These are phyloP conservation scores for Aphodius granarius DNA, from an alignment of 2,888 invertebrate genomes.

Conservation along the genomic window DNA sequence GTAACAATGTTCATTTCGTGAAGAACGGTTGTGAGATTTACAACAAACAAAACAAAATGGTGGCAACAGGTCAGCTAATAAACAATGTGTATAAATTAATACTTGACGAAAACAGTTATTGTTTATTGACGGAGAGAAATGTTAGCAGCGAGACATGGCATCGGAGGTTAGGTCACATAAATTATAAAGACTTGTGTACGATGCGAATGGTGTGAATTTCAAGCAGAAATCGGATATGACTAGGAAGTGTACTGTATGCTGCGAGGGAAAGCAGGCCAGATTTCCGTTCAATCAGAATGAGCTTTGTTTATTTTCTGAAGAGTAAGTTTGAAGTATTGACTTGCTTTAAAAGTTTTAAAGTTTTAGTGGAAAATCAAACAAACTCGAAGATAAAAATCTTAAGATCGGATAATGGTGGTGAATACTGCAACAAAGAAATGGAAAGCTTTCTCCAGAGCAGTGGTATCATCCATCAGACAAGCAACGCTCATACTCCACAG, in stretches of 20 bases:
- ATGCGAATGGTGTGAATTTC: conserved; percentile 22
- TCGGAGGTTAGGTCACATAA: conserved; percentile 25
- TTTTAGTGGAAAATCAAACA: conserved; percentile 39
- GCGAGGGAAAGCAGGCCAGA: conserved; percentile 39
- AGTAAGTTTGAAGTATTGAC: conserved; percentile 35
- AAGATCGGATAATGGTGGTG: conserved; percentile 38
- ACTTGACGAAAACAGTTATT: not conserved
- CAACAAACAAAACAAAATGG: conserved; percentile 16
- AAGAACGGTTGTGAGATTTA: conserved; percentile 23
- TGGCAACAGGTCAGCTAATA: conserved; percentile 22
- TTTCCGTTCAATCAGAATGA: conserved; percentile 37
- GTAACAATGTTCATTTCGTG: conserved; percentile 23
- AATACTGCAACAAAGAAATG: conserved; percentile 31
- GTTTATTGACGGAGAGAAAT: conserved; percentile 1
- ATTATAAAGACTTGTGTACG: conserved; percentile 19
- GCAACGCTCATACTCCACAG: conserved; percentile 38
- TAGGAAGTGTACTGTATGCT: conserved; percentile 31
- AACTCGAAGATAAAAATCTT: conserved; percentile 37
- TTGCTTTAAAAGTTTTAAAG: conserved; percentile 38
- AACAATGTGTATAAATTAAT: conserved; percentile 27
- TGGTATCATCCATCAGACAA: conserved; percentile 41
- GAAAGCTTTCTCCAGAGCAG: conserved; percentile 30
- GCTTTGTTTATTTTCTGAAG: conserved; percentile 37
- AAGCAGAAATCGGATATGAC: conserved; percentile 21
- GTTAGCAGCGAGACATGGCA: conserved; percentile 24